Evolutionary conservation across 2,113 vertebrate species (phyloP).

Genomic region (Leptobrachium ailaonicum): DNA sequence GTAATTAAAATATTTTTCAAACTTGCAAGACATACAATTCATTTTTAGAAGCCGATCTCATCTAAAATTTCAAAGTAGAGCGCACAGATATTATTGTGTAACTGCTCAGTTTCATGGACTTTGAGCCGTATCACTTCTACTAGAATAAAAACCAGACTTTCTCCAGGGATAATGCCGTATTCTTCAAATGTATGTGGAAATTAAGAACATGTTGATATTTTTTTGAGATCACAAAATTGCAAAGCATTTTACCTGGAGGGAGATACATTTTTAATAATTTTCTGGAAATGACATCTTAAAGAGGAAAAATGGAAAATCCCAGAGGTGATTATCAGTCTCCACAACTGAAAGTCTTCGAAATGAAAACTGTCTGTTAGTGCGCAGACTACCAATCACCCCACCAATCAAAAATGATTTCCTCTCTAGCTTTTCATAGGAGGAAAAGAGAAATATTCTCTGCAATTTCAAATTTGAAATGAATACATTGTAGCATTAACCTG

Average conservation of each 20-base stretch:
- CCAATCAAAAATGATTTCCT: constrained; percentile 27
- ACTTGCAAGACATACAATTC: background rate
- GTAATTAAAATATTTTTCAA: no score
- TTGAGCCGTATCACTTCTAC: background rate
- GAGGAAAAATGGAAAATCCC: constrained; percentile 14
- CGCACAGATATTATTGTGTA: no score
- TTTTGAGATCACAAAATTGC: constrained; percentile 5
- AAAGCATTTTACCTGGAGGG: background rate
- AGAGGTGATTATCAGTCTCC: constrained; percentile 18
- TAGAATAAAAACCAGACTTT: background rate
- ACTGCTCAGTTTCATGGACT: background rate
- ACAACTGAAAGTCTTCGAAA: constrained; percentile 32
- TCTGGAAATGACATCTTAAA: constrained; percentile 31
- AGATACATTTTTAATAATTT: constrained; percentile 34
- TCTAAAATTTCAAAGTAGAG: background rate
- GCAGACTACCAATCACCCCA: background rate
- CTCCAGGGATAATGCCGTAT: background rate
- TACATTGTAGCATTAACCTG: constrained; percentile 7
- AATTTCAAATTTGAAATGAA: background rate
- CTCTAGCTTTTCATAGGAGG: background rate
- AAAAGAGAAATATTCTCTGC: constrained; percentile 3
- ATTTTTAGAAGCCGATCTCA: background rate
- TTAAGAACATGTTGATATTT: background rate
- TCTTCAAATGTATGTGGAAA: background rate
- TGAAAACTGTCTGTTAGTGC: constrained; percentile 6